Percentiles rank a stretch among this genome's conserved stretches.
Evolutionary conservation across 2,797 vertebrate species (phyloP).

Genomic region (Aldrovandia affinis): DNA sequence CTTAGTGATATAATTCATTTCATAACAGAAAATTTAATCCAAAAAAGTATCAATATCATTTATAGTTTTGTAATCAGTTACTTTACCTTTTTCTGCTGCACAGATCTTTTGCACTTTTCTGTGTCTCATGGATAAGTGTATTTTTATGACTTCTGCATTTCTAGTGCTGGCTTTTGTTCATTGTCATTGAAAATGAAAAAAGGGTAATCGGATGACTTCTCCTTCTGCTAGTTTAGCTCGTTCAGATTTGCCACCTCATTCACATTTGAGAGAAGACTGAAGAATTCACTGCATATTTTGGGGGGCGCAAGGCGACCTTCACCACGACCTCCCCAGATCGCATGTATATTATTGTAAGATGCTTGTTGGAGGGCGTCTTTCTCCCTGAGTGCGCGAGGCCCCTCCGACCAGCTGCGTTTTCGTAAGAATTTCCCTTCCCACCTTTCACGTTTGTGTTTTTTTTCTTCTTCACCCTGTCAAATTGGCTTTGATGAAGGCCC

Average conservation of each 20-base stretch:
- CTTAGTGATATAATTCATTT: too few species aligned
- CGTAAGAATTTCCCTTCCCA: conserved; percentile 62
- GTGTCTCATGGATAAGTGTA: too few species aligned
- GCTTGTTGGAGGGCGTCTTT: conserved; percentile 62
- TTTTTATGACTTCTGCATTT: too few species aligned
- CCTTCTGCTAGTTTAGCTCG: too few species aligned
- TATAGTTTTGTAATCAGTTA: too few species aligned
- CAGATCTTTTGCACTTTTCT: too few species aligned
- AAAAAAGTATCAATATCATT: too few species aligned
- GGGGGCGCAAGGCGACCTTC: conserved; percentile 63
- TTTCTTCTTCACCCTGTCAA: conserved; percentile 65
- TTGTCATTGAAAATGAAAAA: conserved; percentile 62
- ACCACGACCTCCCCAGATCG: conserved; percentile 59
- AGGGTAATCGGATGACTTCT: too few species aligned
- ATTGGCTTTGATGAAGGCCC: conserved; percentile 82
- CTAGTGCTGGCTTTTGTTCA: too few species aligned
- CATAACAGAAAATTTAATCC: too few species aligned
- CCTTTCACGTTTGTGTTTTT: conserved; percentile 49
- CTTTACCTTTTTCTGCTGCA: too few species aligned
- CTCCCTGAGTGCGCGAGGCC: conserved; percentile 71
- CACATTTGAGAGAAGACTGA: conserved; percentile 49
- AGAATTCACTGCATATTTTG: conserved; percentile 72
- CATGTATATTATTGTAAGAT: conserved; percentile 77
- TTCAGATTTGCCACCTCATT: conserved; percentile 54
- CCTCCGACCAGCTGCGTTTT: conserved; percentile 78